Percentiles rank a stretch among this genome's conserved stretches.
Evolutionary conservation across 2,113 vertebrate genomes (phyloP).

Genomic region (Cariama cristata): DNA sequence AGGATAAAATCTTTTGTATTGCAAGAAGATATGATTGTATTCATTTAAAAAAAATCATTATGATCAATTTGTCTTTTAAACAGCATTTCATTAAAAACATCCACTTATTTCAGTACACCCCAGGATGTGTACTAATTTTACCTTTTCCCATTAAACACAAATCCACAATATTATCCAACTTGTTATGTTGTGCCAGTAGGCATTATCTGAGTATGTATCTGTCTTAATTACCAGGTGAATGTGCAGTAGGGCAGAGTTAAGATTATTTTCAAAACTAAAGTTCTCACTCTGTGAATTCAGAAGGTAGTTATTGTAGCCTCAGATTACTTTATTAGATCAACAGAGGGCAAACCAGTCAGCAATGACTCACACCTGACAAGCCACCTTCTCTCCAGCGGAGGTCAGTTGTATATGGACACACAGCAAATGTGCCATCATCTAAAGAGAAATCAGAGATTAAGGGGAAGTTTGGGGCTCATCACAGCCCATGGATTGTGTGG

Average conservation of each 20-base stretch:
- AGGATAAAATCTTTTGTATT: neutral
- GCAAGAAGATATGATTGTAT: neutral
- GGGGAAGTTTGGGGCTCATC: neutral
- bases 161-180: neutral
- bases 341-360: neutral
- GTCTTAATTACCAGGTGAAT: neutral
- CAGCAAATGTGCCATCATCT: neutral
- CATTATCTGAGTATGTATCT: neutral
- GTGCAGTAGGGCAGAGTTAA: neutral
- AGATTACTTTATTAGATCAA: neutral
- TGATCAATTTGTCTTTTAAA: neutral
- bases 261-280: neutral
- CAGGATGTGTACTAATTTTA: neutral
- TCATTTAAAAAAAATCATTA: neutral
- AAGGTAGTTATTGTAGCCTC: neutral
- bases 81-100: neutral
- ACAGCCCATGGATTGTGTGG: neutral
- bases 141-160: neutral
- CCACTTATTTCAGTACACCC: neutral
- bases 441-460: neutral
- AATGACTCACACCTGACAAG: neutral
- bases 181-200: neutral
- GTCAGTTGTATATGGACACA: neutral
- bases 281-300: neutral
- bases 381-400: neutral